Conservation (phyloP, 2,797 vertebrate species). For the Amblyopsis hoosieri region DNA sequence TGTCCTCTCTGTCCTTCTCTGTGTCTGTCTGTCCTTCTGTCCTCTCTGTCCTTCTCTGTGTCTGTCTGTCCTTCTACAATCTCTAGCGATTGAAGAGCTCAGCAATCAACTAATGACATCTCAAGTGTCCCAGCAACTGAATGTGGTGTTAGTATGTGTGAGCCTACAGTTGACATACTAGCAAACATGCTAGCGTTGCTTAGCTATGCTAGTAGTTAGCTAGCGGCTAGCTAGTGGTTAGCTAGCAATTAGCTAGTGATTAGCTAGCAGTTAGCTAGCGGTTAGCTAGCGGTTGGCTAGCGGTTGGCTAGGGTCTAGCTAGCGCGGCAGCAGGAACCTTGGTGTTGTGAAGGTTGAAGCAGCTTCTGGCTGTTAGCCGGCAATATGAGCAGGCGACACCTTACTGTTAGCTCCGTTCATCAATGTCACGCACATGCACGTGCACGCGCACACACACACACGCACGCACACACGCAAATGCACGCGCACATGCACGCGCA, state of each 20-base stretch:
- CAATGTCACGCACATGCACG: slow-evolving; percentile 36
- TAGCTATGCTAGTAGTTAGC: neutral
- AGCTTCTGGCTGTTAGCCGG: slow-evolving; percentile 49
- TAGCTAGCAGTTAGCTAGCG: too few species aligned
- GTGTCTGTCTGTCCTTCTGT: neutral
- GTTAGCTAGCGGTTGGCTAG: neutral
- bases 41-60: neutral
- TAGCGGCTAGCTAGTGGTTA: too few species aligned
- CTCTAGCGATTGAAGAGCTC: too few species aligned
- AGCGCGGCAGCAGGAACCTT: slow-evolving; percentile 25
- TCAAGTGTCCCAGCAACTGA: too few species aligned
- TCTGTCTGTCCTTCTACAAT: neutral
- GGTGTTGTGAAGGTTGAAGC: slow-evolving; percentile 34
- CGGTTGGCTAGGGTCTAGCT: slow-evolving; percentile 11
- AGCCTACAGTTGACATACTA: too few species aligned
- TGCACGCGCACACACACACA: neutral
- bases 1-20: too few species aligned
- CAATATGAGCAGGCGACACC: slow-evolving; percentile 10
- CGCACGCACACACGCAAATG: slow-evolving; percentile 5
- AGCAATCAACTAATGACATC: too few species aligned
- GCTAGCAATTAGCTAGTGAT: too few species aligned
- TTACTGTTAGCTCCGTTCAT: slow-evolving; percentile 40
- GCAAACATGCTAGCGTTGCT: too few species aligned
- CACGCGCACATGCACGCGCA: too few species aligned
- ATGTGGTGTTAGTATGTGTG: too few species aligned